Percentiles rank a stretch among this genome's conserved stretches.
Conservation (phyloP, 2,797 vertebrate species). For the Tenualosa ilisha region DNA sequence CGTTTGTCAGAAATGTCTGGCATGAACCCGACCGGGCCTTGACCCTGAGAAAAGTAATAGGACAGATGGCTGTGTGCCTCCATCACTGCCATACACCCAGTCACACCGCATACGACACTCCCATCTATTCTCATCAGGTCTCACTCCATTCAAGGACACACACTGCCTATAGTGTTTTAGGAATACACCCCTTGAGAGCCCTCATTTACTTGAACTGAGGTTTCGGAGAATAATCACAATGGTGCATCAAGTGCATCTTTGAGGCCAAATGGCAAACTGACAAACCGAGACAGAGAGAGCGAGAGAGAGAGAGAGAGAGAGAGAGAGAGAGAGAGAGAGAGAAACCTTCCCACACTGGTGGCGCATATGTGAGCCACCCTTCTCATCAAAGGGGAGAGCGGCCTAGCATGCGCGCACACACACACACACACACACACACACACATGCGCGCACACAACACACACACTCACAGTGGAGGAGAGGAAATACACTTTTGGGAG, state of each 20-base stretch:
- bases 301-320: background rate
- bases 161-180: background rate
- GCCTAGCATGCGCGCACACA: background rate
- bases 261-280: background rate
- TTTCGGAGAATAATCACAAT: background rate
- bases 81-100: background rate
- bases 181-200: background rate
- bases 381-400: background rate
- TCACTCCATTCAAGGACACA: background rate
- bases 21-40: background rate
- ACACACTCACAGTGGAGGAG: background rate
- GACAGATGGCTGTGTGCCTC: background rate
- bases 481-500: background rate
- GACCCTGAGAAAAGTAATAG: background rate
- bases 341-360: background rate
- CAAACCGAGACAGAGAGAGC: background rate
- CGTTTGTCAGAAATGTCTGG: background rate
- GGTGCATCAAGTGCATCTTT: background rate
- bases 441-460: too few relatives aligned
- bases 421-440: conserved; percentile 15
- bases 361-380: background rate
- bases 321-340: background rate
- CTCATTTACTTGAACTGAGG: background rate
- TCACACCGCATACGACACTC: background rate
- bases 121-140: background rate